Conservation (phyloP, 2,797 vertebrate genomes). For the Lophius americanus region DNA sequence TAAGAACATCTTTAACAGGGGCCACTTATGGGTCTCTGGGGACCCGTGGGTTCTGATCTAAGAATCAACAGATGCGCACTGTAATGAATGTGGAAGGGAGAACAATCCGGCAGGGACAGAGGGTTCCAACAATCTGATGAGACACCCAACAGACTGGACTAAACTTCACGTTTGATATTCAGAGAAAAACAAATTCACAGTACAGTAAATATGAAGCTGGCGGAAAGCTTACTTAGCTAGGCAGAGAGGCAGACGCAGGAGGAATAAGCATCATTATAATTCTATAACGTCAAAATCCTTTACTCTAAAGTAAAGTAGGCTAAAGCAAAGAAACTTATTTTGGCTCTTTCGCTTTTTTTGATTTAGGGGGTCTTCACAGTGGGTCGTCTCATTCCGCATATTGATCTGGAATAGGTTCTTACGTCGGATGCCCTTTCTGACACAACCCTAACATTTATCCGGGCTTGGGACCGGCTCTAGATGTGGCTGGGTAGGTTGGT, state of each 20-base stretch:
- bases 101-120: constrained; percentile 24
- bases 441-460: no score
- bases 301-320: no score
- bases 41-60: constrained; percentile 57
- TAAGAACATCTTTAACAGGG: constrained; percentile 54
- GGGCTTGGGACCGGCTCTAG: no score
- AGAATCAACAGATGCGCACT: constrained; percentile 54
- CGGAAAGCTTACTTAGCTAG: not conserved
- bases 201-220: constrained; percentile 6
- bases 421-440: no score
- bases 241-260: not conserved
- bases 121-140: constrained; percentile 9
- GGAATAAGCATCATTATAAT: not conserved
- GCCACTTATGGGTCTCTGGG: constrained; percentile 57
- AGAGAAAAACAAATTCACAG: not conserved
- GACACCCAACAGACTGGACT: not conserved
- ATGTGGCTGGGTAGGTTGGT: no score
- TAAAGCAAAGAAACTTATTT: no score
- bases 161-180: not conserved
- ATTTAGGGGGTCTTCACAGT: no score
- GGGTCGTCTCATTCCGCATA: no score
- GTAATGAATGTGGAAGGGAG: constrained; percentile 41
- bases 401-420: no score
- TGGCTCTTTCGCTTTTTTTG: no score
- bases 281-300: no score